Base-by-base conservation (phyloP, 2,797 vertebrate species). In the Chelidonichthys spinosus region DNA sequence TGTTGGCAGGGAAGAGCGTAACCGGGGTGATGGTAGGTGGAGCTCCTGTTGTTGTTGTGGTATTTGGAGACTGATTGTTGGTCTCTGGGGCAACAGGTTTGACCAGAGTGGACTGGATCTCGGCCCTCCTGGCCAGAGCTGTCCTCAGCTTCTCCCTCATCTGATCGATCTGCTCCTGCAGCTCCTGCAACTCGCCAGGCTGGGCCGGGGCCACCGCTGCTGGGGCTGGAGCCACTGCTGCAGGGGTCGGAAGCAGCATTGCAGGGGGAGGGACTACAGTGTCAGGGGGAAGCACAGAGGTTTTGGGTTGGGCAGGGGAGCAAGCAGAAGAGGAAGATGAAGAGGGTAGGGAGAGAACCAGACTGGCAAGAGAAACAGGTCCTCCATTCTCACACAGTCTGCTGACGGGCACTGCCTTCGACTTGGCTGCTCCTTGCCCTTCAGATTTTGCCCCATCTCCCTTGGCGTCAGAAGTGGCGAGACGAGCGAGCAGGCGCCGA, bases 161-260 rank as follows among this genome's bases (percentile, higher is more conserved):
- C 9, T 74, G 87, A n/a, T 93, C 88, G 0, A 99, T 98, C 76
- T 90, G 91, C 37, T 81, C 84, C 82, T 97, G 95, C 62, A 98
- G 93, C 77, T 95, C 94, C 83, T 85, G 88, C 11, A 97, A 89
- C 85, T 98, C 92, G 0, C 91, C 86, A 0, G 88, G 82, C 10
- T 11, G 40, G 7, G 89, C 81, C 0, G 85, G 82, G 1, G 14
- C 72, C 13, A 73, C 47, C 0, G 13, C 2, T 2, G 6, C 35
- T 0, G 63, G 9, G 17, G 73, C 54, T 0, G 40, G 49, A 7
- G 60, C 44, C 15, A 32, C n/a, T 0, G 7, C 15, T 54, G 15
- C 58, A 35, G 15, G 52, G 2, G 69, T n/a, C n/a, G n/a, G n/a
- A n/a, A n/a, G n/a, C n/a, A n/a, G n/a, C n/a, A n/a, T n/a, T 54